Conservation (phyloP, 2,888 invertebrate species). For the Melanotus villosus region DNA sequence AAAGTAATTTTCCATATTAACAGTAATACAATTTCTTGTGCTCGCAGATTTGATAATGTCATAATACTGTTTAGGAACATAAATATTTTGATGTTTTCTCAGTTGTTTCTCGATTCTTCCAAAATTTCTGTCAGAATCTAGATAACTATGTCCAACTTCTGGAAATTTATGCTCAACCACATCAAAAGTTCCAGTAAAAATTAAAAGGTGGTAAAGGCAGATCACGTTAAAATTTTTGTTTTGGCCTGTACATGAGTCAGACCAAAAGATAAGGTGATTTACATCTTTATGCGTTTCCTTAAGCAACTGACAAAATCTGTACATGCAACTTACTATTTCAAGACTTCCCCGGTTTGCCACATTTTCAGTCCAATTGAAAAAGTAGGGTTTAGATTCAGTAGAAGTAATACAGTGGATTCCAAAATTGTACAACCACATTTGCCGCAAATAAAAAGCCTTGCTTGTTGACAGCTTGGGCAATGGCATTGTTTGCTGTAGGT, state of each 20-base stretch:
- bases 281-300: not conserved
- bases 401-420: constrained; percentile 36
- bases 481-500: constrained; percentile 53
- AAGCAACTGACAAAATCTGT: constrained; percentile 23
- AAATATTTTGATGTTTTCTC: constrained; percentile 55
- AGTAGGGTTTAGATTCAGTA: constrained; percentile 25
- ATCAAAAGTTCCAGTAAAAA: constrained; percentile 55
- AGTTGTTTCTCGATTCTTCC: constrained; percentile 58
- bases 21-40: constrained; percentile 46
- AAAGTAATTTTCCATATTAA: too few species aligned
- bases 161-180: constrained; percentile 60
- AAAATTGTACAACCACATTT: constrained; percentile 52
- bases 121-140: constrained; percentile 60
- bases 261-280: constrained; percentile 57
- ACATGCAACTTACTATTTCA: constrained; percentile 51
- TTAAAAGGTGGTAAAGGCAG: constrained; percentile 50
- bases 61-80: constrained; percentile 14
- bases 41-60: constrained; percentile 1
- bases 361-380: constrained; percentile 55
- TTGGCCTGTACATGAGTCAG: constrained; percentile 45
- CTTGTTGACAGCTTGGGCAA: constrained; percentile 45
- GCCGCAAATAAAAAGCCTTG: constrained; percentile 51
- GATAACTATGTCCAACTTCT: constrained; percentile 57
- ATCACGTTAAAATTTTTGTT: constrained; percentile 56
- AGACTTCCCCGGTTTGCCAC: constrained; percentile 50